Base-by-base conservation (phyloP, 2,888 invertebrate genomes). In the Nomada ferruginata region DNA sequence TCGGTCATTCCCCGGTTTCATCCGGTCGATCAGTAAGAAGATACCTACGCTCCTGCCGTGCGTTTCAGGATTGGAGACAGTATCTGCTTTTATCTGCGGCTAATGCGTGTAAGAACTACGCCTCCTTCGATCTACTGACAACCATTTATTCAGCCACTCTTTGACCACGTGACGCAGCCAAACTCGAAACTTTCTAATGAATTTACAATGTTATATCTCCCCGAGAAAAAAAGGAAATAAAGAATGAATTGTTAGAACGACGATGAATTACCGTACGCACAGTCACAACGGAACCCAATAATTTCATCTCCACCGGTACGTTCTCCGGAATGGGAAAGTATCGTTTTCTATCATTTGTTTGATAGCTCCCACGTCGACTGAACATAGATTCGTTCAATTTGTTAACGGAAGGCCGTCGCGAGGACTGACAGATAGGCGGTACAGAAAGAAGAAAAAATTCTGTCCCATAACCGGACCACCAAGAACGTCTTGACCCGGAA, bases 91-190 rank as follows among this genome's bases (percentile, higher is more conserved):
- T 91, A 91, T 92, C 91, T 91, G 89, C 82, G 88, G 89, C 91
- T 92, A 92, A 92, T 92, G 91, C 92, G 90, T 92, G 92, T 92
- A 91, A 91, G 91, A 89, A 89, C 90, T 89, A 84, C 89, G 89
- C 89, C 90, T 85, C 80, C 89, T 85, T 84, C 86, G 85, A 88
- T 90, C 89, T 86, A 90, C 89, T 85, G 90, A 90, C 90, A 87
- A 85, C 85, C 85, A 83, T 87, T 87, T 89, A 85, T 87, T 83
- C 86, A 74, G 83, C 87, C 76, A 79, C 77, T 76, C 66, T 57
- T 36, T 82, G 73, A 20, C 65, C 74, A 53, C 52, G 76, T 60
- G 53, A 29, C 44, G 60, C 29, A n/a, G 52, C 36, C 66, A 60
- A 63, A 61, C 82, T 75, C 78, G 47, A 74, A 82, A 61, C 66